Base-by-base conservation (phyloP, 2,888 invertebrate species). In the Sylvicola cinctus region DNA sequence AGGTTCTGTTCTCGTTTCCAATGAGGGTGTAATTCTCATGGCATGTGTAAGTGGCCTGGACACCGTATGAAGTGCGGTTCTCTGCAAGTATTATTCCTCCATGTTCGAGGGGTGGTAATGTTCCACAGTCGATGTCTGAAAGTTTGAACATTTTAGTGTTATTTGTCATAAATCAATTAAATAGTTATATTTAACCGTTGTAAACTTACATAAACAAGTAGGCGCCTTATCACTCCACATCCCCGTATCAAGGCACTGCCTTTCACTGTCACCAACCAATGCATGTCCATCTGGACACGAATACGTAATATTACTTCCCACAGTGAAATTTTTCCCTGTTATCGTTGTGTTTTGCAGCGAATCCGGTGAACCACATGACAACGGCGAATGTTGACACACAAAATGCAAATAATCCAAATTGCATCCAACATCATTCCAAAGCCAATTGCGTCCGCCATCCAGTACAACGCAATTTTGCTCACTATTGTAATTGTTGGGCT, bases 391-490 rank as follows among this genome's bases (percentile, higher is more conserved):
- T 61, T 87, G 84, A 60, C 90, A 90, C 49, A 90, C 81, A 76
- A 87, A 90, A 58, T 84, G 84, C 36, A 88, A 63, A 49, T 88
- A 88, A 59, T 90, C 88, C 38, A 90, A 67, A 55, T 87, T 87
- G 53, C 90, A 90, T 34, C 87, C 87, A 16, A 90, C 87, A 55
- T 90, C 90, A 54, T 90, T 90, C 88, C 90, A 90, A 0, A 79
- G 62, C 90, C 90, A 90, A 39, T 74, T 73, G 32, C 85, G 66
- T 0, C 83, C 87, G 2, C 88, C 88, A 51, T 90, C 90, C 42
- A 90, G 61, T 11, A 88, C 87, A n/a, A 79, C 85, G 58, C 90
- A 90, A 54, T 90, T 88, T 54, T 90, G 90, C 48, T 90, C 85
- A 1, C 88, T 87, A 51, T 90, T 90, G 62, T 90, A 90, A 52